Evolutionary conservation across 2,113 vertebrate genomes (phyloP).

Genomic region (Mustelus asterias): DNA sequence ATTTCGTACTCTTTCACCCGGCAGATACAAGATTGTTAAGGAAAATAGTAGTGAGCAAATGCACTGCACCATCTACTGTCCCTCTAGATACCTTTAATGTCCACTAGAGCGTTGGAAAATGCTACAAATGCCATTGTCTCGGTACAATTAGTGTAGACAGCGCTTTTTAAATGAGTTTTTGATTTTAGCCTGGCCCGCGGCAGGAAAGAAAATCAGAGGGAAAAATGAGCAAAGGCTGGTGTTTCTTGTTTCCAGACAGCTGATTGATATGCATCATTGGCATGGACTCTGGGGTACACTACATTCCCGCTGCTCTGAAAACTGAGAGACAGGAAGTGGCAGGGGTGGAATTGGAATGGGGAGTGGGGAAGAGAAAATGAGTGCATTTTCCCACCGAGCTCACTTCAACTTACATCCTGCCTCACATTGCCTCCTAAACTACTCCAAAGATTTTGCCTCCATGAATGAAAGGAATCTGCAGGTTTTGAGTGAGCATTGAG

Average conservation of each 20-base stretch:
- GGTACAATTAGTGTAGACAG: not conserved
- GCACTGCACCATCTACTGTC: not conserved
- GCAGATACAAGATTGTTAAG: not conserved
- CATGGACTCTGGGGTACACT: not conserved
- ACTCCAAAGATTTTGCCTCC: not conserved
- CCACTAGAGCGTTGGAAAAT: not conserved
- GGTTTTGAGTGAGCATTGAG: not conserved
- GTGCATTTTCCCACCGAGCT: not conserved
- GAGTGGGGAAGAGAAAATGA: not conserved
- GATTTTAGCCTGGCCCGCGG: not conserved
- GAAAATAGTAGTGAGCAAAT: not conserved
- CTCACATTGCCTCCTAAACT: too few relatives aligned
- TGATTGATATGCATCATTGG: not conserved
- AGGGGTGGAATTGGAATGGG: not conserved
- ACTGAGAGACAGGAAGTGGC: not conserved
- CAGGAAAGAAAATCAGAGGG: not conserved
- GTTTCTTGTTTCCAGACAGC: not conserved
- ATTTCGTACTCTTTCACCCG: not conserved
- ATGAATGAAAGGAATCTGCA: not conserved
- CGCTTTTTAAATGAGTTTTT: not conserved
- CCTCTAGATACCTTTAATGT: not conserved
- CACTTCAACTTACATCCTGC: not conserved
- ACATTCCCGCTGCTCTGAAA: not conserved
- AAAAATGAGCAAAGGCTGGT: not conserved
- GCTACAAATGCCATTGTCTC: not conserved